Evolutionary conservation across 2,888 invertebrate species (phyloP), one percentile per base, ranked within the genome.

Genomic region (Patella ulyssiponensis): DNA sequence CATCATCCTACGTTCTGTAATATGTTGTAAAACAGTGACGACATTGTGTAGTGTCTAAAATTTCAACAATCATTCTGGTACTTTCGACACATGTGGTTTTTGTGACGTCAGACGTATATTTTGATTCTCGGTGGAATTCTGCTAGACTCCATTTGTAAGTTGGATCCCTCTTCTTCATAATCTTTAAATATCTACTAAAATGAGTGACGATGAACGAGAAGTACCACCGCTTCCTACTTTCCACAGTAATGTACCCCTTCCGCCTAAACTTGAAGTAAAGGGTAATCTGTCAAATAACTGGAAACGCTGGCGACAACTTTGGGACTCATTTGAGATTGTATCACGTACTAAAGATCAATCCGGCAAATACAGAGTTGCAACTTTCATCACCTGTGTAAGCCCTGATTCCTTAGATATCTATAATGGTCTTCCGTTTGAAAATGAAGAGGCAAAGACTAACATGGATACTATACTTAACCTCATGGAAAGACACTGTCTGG

Each of bases 241-340:
- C 27, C 69, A 77, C 11, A 77, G 77, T 20, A 74, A 77, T 52
- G 77, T 77, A 33, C 79, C 74, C 20, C 71, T 74, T 53, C 79
- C 76, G 2, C 76, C 74, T 12, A 64, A 71, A 27, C 71, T 77
- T 33, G 74, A 79, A 52, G 52, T 74, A 15, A 33, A 33, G 4
- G 74, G 77, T 27, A 77, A 74, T 64, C 15, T 77, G 64, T 64
- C 79, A 15, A 33, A 74, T 12, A 74, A 70, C 23, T 79, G 79
- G 79, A 79, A 76, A 70, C 53, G 69, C 44, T 79, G 76, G 70
- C 73, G 58, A 53, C 74, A 76, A 54, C 23, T 74, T 12, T 79
- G 74, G 79, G 77, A 79, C 58, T 54, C 69, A 15, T 79, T 77
- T 44, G 76, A 56, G 5, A 77, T 79, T 58, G 79, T 76, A 9